These are phyloP conservation scores for Plotosus lineatus DNA, from an alignment of 2,113 vertebrate species.

Conservation along the genomic window DNA sequence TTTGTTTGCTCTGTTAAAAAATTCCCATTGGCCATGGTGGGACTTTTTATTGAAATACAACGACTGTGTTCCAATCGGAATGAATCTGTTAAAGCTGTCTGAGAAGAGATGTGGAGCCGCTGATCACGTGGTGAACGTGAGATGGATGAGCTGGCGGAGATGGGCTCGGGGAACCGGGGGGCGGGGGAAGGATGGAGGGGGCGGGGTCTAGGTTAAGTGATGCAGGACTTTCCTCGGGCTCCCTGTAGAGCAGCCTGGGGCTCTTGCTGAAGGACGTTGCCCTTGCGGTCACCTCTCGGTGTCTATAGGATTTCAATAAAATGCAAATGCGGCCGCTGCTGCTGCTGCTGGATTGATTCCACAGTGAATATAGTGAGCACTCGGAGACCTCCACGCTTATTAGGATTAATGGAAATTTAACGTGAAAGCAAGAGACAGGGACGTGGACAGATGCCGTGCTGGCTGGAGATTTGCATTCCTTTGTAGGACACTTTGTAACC, in stretches of 20 bases:
- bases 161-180: neutral
- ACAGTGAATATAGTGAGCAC: constrained; percentile 81
- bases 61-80: too few relatives aligned
- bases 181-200: neutral
- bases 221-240: constrained; percentile 66
- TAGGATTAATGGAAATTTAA: constrained; percentile 78
- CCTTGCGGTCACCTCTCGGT: constrained; percentile 71
- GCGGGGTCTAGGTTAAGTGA: constrained; percentile 42
- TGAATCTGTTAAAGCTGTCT: too few relatives aligned
- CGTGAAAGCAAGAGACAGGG: constrained; percentile 60
- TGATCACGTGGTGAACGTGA: neutral
- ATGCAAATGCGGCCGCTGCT: constrained; percentile 60
- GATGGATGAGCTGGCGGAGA: neutral
- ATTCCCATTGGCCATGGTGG: too few relatives aligned
- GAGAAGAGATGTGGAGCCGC: neutral
- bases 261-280: constrained; percentile 65
- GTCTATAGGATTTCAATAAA: constrained; percentile 55
- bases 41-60: too few relatives aligned
- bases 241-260: constrained; percentile 67
- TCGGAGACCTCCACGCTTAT: constrained; percentile 77
- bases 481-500: constrained; percentile 80
- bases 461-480: constrained; percentile 78
- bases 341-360: constrained; percentile 76
- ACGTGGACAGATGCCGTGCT: constrained; percentile 72
- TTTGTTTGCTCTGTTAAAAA: too few relatives aligned